A percentile compares a stretch with the other conserved stretches of the same genome.
Conservation (phyloP, 1,140 invertebrate genomes). For the Pogonomyrmex barbatus region DNA sequence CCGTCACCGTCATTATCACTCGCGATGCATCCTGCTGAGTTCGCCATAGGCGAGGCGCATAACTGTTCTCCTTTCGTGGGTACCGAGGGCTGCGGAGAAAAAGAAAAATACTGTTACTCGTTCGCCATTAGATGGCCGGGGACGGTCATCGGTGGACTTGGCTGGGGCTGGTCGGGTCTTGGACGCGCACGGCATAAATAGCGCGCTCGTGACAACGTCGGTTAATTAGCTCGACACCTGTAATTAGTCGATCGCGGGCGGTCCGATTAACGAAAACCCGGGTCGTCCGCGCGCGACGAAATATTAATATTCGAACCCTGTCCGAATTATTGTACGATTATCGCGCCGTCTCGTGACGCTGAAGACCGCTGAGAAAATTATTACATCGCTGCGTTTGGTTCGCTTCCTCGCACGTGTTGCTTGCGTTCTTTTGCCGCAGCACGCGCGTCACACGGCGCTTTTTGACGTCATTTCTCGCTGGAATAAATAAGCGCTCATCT, state of each 20-base stretch:
- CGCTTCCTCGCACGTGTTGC: conserved; percentile 25
- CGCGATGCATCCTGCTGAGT: conserved; percentile 33
- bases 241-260: conserved; percentile 24
- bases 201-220: conserved; percentile 44
- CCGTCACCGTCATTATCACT: conserved; percentile 50
- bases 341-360: neutral
- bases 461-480: conserved; percentile 51
- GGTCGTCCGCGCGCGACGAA: neutral
- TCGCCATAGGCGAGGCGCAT: conserved; percentile 25
- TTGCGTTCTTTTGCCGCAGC: neutral
- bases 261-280: neutral
- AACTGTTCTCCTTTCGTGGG: conserved; percentile 50
- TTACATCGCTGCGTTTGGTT: conserved; percentile 2
- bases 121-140: conserved; percentile 36
- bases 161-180: neutral
- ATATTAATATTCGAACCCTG: neutral
- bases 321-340: neutral
- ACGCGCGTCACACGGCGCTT: conserved; percentile 10
- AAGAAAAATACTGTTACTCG: conserved; percentile 61
- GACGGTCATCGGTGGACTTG: conserved; percentile 21
- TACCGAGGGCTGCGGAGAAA: conserved; percentile 19
- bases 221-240: conserved; percentile 51
- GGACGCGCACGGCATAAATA: conserved; percentile 49
- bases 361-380: conserved; percentile 11
- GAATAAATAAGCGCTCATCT: conserved; percentile 37